Evolutionary conservation across 2,113 vertebrate genomes (phyloP), one percentile per base, ranked within the genome.

Genomic region (Limanda limanda): DNA sequence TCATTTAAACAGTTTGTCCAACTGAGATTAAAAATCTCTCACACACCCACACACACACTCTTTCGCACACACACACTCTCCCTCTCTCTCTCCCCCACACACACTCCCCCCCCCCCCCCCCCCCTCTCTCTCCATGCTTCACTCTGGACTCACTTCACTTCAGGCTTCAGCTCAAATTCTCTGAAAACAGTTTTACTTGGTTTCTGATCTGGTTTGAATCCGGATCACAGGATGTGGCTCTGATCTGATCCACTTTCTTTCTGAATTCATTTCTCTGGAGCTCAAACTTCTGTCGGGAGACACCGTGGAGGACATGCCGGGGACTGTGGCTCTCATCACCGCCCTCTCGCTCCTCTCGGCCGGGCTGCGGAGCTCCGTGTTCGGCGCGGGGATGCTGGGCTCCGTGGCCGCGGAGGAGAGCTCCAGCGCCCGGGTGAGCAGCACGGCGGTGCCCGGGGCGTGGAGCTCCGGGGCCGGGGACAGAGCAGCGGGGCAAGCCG

Each of bases 281-380:
- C 17, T 48, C 17, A 18, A n/a, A 7, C 20, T n/a, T 20, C 20
- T n/a, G 9, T 27, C 58, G 15, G 3, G 48, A 57, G 1, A 15
- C 20, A 25, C 70, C 20, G 24, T 63, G 51, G 62, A 15, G 64
- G 78, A 82, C 76, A 89, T 74, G 64, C 68, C 4, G 62, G 48
- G 63, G 61, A 48, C 4, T 2, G n/a, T 24, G n/a, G 21, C n/a
- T 45, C 13, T 63, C 12, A 6, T 45, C 37, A 21, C 4, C 60
- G 31, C 18, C 15, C 4, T 62, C 18, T n/a, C 61, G 5, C 42
- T 55, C 14, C 18, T 37, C 12, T 4, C 35, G 20, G 55, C 60
- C 31, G 59, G 23, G 55, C 21, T 13, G 58, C 65, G 73, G 80
- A 65, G 64, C 72, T 37, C 61, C 23, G 60, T 2, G 14, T n/a